These are phyloP conservation scores for Bombus impatiens DNA, from an alignment of 1,140 invertebrate genomes.

Conservation along the genomic window DNA sequence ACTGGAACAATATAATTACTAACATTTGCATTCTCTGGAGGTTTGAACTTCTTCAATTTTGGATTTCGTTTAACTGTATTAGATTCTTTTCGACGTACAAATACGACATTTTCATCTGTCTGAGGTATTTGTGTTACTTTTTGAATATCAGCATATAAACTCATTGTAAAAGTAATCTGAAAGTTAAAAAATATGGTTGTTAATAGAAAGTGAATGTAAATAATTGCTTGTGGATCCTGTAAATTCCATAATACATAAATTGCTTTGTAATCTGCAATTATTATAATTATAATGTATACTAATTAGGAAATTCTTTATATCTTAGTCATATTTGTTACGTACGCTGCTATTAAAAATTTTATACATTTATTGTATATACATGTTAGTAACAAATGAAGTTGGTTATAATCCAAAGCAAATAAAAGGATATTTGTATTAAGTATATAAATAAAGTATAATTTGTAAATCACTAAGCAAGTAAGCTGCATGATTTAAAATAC, in stretches of 20 bases:
- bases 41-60: background rate
- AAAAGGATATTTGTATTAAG: background rate
- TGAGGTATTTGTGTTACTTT: conserved; percentile 30
- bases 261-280: background rate
- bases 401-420: background rate
- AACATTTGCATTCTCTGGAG: conserved; percentile 47
- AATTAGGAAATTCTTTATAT: background rate
- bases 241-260: background rate
- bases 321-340: background rate
- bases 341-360: background rate
- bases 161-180: conserved; percentile 29
- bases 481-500: background rate
- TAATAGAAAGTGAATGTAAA: background rate
- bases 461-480: background rate
- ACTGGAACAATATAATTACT: conserved; percentile 10
- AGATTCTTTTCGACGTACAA: conserved; percentile 6
- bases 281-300: background rate
- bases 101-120: background rate
- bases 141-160: conserved; percentile 36
- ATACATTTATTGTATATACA: no score
- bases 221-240: background rate
- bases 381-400: no score
- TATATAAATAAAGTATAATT: background rate
- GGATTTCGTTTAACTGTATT: conserved; percentile 19
- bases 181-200: background rate